Conservation (phyloP, 1,140 invertebrate genomes). For the Drosophila arizonae region DNA sequence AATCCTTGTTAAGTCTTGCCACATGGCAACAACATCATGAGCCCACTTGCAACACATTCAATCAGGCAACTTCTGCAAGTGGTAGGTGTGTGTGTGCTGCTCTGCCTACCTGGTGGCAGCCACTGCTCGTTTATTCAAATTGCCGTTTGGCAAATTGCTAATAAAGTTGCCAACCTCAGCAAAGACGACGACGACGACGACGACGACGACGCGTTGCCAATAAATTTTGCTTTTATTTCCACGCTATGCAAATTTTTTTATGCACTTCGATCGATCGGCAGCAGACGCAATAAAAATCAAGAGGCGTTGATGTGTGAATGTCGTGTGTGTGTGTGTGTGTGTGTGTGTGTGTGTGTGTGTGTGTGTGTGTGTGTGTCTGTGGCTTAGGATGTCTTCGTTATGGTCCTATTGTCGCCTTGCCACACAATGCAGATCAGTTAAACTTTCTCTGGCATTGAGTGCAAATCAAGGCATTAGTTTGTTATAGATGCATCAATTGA, state of each 20-base stretch:
- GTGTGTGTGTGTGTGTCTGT: constrained; percentile 22
- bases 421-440: constrained; percentile 31
- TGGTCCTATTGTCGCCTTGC: constrained; percentile 22
- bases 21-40: constrained; percentile 27
- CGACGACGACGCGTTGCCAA: constrained; percentile 24
- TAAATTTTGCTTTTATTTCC: constrained; percentile 67
- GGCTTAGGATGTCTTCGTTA: constrained; percentile 30
- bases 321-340: constrained; percentile 12
- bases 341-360: constrained; percentile 10
- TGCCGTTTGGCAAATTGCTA: constrained; percentile 60
- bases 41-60: constrained; percentile 49
- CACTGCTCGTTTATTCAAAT: constrained; percentile 58
- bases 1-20: constrained; percentile 17
- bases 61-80: constrained; percentile 33
- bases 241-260: constrained; percentile 42
- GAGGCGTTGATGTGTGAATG: constrained; percentile 37
- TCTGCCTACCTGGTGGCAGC: constrained; percentile 23
- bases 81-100: constrained; percentile 35
- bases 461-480: constrained; percentile 7
- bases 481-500: constrained; percentile 20
- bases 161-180: constrained; percentile 54
- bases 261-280: constrained; percentile 39
- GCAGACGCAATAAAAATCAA: constrained; percentile 15
- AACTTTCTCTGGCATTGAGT: constrained; percentile 40
- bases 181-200: not conserved